Conservation (phyloP, 1,140 invertebrate species). For the Lasaia peninsularis region DNA sequence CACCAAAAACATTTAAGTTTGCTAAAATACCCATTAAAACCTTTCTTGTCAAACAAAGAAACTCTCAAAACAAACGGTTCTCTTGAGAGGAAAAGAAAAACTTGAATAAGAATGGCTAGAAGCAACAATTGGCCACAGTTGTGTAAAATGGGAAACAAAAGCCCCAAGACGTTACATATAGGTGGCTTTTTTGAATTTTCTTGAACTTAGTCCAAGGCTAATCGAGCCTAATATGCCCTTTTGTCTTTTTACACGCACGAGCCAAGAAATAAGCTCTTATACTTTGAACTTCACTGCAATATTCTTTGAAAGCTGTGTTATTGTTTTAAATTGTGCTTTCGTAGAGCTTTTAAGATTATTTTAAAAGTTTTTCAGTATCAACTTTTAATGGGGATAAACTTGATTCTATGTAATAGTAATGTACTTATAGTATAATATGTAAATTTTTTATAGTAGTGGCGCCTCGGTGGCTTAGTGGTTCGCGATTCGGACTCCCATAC, state of each 20-base stretch:
- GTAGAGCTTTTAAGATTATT: neutral
- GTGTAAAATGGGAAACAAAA: constrained; percentile 45
- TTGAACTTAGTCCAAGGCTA: constrained; percentile 57
- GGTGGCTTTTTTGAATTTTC: constrained; percentile 44
- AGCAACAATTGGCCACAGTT: constrained; percentile 60
- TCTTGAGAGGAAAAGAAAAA: constrained; percentile 12
- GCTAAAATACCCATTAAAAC: constrained; percentile 2
- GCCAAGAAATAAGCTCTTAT: constrained; percentile 19
- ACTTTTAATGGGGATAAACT: neutral
- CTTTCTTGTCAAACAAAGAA: constrained; percentile 20
- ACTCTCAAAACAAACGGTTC: constrained; percentile 23
- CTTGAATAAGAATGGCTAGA: constrained; percentile 38
- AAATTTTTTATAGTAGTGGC: too few relatives aligned
- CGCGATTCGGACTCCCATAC: too few relatives aligned
- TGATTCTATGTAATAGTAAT: neutral
- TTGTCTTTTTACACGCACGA: constrained; percentile 20
- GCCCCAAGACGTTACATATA: constrained; percentile 36
- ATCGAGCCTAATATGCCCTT: constrained; percentile 45
- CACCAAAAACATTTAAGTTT: neutral
- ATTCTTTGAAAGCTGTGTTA: neutral
- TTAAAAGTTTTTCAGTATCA: neutral
- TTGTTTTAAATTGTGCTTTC: neutral
- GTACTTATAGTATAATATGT: too few relatives aligned
- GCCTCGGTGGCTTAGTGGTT: too few relatives aligned
- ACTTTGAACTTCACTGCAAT: neutral